Evolutionary conservation across 2,888 invertebrate genomes (phyloP).

Genomic region (Catocala fraxini): DNA sequence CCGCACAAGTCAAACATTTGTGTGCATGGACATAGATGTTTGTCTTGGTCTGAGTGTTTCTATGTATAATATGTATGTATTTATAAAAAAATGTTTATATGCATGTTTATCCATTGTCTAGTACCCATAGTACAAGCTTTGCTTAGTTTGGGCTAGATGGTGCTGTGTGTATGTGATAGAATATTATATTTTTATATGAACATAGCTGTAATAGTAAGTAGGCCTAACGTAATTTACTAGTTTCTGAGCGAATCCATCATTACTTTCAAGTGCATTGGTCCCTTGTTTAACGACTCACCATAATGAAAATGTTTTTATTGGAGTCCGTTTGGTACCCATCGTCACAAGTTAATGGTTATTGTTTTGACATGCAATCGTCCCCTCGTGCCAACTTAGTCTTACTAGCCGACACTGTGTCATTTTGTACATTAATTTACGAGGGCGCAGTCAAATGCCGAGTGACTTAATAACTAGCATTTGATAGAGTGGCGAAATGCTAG

Average conservation of each 20-base stretch:
- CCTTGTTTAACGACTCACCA: conserved; percentile 51
- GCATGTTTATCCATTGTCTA: too few species aligned
- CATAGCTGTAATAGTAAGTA: too few species aligned
- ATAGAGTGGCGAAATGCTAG: too few species aligned
- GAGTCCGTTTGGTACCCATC: conserved; percentile 53
- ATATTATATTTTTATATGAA: too few species aligned
- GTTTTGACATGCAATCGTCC: conserved; percentile 54
- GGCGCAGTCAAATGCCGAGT: background rate
- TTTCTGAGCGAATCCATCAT: conserved; percentile 18
- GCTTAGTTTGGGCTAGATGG: too few species aligned
- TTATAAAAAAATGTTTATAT: too few species aligned
- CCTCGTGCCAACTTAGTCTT: conserved; percentile 31
- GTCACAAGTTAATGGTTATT: conserved; percentile 56
- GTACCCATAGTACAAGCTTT: too few species aligned
- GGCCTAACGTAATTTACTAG: background rate
- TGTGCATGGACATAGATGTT: too few species aligned
- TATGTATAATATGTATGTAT: too few species aligned
- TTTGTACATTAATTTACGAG: conserved; percentile 3
- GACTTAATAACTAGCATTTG: background rate
- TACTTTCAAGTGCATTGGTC: conserved; percentile 33
- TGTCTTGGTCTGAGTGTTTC: too few species aligned
- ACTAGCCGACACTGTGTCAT: conserved; percentile 13
- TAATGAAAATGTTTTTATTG: conserved; percentile 62
- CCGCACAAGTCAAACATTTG: too few species aligned
- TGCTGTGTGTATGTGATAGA: too few species aligned